Conservation (phyloP, 1,140 invertebrate genomes). For the Drosophila pachea region DNA sequence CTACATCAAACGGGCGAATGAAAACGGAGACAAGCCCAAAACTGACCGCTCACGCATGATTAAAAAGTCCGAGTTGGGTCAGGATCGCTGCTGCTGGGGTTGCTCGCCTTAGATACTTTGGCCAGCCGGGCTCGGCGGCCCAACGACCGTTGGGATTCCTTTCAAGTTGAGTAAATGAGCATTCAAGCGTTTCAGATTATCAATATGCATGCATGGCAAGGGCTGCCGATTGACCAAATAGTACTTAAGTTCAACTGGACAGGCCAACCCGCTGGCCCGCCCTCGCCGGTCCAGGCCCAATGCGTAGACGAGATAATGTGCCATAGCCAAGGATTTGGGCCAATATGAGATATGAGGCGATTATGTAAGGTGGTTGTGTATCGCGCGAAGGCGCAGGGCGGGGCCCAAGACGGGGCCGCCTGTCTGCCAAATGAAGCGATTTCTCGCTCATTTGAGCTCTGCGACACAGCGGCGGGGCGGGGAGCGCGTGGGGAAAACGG, state of each 20-base stretch:
- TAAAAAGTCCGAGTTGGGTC: constrained; percentile 39
- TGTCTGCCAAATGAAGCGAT: constrained; percentile 41
- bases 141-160: constrained; percentile 20
- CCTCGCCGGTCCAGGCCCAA: too few species aligned
- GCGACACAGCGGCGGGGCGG: background rate
- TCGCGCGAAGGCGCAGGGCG: background rate
- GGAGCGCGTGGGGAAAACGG: constrained; percentile 11
- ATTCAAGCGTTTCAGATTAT: constrained; percentile 54
- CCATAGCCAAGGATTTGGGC: constrained; percentile 6
- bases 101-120: constrained; percentile 3
- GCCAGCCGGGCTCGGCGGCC: too few species aligned
- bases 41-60: constrained; percentile 41
- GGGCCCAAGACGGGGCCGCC: background rate
- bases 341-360: constrained; percentile 21
- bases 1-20: constrained; percentile 34
- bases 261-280: constrained; percentile 1
- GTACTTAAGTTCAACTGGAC: constrained; percentile 38
- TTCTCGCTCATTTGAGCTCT: constrained; percentile 36
- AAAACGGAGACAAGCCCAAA: constrained; percentile 14
- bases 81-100: background rate
- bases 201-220: constrained; percentile 41
- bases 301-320: constrained; percentile 32
- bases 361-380: constrained; percentile 11
- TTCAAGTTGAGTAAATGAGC: constrained; percentile 53
- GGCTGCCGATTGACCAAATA: constrained; percentile 37